Evolutionary conservation across 2,797 vertebrate genomes (phyloP).

Genomic region (Echeneis naucrates): DNA sequence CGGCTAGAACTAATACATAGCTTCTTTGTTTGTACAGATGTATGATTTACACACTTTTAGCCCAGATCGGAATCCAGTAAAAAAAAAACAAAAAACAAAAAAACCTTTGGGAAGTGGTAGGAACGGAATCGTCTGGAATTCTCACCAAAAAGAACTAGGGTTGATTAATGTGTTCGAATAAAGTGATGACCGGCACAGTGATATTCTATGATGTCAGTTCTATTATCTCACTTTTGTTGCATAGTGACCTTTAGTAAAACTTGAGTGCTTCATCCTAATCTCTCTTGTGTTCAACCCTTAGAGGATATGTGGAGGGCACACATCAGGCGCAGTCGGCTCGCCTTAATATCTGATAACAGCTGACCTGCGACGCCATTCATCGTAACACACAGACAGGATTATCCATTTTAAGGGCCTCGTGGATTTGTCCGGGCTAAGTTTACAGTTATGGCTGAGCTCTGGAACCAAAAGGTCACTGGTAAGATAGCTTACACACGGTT

Average conservation of each 20-base stretch:
- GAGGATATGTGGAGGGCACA: conserved; percentile 31
- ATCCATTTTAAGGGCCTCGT: conserved; percentile 25
- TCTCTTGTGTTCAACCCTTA: not conserved
- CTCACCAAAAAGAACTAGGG: too few species aligned
- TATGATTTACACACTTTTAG: too few species aligned
- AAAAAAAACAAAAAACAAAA: too few species aligned
- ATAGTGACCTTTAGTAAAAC: conserved; percentile 19
- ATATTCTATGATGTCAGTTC: not conserved
- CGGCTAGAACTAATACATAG: too few species aligned
- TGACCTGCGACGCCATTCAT: conserved; percentile 35
- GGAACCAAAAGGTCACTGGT: conserved; percentile 9
- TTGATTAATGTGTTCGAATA: not conserved
- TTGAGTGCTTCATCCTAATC: conserved; percentile 19
- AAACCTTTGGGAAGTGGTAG: not conserved
- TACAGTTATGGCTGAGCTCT: not conserved
- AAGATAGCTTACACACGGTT: not conserved
- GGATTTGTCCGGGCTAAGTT: conserved; percentile 17
- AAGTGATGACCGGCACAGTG: not conserved
- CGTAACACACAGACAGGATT: conserved; percentile 38
- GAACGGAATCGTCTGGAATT: too few species aligned
- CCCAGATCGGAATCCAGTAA: not conserved
- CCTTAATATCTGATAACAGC: conserved; percentile 45
- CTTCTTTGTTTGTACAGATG: too few species aligned
- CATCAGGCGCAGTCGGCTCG: conserved; percentile 13
- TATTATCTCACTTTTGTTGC: conserved; percentile 22